Conservation (phyloP, 1,140 invertebrate genomes). For the Druon quercuslanigerum region DNA sequence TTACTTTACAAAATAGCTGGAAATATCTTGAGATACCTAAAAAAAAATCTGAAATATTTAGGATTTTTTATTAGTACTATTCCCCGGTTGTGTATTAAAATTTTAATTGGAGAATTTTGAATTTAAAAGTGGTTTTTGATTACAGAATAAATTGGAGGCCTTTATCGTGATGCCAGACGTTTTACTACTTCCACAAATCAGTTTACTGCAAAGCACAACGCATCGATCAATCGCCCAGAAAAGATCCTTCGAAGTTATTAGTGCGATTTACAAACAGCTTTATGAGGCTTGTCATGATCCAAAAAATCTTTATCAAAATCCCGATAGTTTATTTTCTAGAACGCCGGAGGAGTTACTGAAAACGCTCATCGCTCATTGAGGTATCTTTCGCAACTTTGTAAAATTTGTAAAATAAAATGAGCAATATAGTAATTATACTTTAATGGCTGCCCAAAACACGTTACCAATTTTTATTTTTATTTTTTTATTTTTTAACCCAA, state of each 20-base stretch:
- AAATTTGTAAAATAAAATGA: too few species aligned
- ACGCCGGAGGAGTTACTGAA: constrained; percentile 85
- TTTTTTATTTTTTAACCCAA: too few species aligned
- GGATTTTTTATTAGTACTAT: too few species aligned
- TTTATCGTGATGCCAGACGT: constrained; percentile 88
- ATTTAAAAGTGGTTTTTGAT: constrained; percentile 53
- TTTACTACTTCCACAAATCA: constrained; percentile 89
- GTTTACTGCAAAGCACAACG: constrained; percentile 85
- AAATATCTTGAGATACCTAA: too few species aligned
- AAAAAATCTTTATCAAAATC: constrained; percentile 86
- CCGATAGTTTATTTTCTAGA: constrained; percentile 81
- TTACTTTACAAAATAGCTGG: too few species aligned
- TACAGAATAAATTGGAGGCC: constrained; percentile 86
- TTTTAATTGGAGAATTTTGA: constrained; percentile 35
- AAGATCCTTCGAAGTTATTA: constrained; percentile 89
- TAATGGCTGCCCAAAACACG: too few species aligned
- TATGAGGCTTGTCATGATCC: constrained; percentile 87
- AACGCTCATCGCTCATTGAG: constrained; percentile 53
- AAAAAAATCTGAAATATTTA: too few species aligned
- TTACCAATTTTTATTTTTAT: too few species aligned
- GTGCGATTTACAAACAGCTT: constrained; percentile 91
- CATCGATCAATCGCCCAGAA: constrained; percentile 86
- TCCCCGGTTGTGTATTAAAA: background rate
- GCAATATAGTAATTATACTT: too few species aligned
- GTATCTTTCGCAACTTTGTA: background rate